Conservation (phyloP, 1,140 invertebrate species). For the Pogonomyrmex californicus region DNA sequence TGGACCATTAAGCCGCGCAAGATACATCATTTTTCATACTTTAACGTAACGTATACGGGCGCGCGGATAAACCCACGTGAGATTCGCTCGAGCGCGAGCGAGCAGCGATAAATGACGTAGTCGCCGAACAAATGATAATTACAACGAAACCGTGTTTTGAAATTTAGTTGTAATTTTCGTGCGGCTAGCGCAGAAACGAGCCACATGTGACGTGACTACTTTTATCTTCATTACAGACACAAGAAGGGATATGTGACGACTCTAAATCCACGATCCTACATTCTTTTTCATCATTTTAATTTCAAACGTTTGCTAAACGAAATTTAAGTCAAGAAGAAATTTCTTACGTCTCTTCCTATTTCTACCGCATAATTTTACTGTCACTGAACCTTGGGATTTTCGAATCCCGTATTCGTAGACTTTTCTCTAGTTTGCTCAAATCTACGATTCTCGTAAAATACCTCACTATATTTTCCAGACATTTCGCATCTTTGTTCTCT, state of each 20-base stretch:
- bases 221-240: not conserved
- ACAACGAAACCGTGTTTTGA: slow-evolving; percentile 25
- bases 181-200: not conserved
- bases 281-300: not conserved
- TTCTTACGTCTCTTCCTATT: not conserved
- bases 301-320: not conserved
- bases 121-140: slow-evolving; percentile 39
- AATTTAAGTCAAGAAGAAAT: not conserved
- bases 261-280: not conserved
- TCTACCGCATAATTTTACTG: not conserved
- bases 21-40: slow-evolving; percentile 61
- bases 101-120: slow-evolving; percentile 1
- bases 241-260: not conserved
- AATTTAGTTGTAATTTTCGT: slow-evolving; percentile 19
- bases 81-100: slow-evolving; percentile 17
- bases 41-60: slow-evolving; percentile 44
- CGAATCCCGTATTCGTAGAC: not conserved
- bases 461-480: not conserved
- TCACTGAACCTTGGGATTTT: not conserved
- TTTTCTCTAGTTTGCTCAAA: not conserved
- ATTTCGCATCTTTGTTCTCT: not conserved
- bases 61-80: slow-evolving; percentile 34
- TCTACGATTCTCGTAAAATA: not conserved
- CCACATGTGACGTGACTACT: not conserved
- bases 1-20: slow-evolving; percentile 46